A percentile compares a stretch with the other conserved stretches of the same genome.
Conservation (phyloP, 2,797 vertebrate genomes). For the Triplophysa yarkandensis region DNA sequence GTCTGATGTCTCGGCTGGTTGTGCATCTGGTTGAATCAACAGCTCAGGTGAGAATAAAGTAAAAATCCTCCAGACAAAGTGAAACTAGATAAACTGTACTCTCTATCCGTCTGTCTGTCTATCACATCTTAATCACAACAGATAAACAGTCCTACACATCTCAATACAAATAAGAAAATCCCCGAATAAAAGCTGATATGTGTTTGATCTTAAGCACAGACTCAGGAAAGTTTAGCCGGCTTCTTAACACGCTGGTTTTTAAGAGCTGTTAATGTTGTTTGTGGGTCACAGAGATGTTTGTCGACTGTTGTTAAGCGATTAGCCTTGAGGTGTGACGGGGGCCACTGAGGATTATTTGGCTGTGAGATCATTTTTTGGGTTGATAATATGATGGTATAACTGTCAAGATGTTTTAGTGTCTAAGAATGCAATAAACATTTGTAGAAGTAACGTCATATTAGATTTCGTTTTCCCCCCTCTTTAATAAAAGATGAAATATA, state of each 20-base stretch:
- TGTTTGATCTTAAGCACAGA: background rate
- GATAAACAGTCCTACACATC: slow-evolving; percentile 25
- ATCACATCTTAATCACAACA: background rate
- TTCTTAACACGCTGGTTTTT: slow-evolving; percentile 17
- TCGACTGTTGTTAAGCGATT: slow-evolving; percentile 39
- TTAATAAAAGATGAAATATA: too few relatives aligned
- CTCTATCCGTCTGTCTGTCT: background rate
- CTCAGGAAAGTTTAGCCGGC: slow-evolving; percentile 23
- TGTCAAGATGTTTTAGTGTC: background rate
- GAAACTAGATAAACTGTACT: slow-evolving; percentile 19
- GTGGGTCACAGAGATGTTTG: slow-evolving; percentile 45
- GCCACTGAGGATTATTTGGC: background rate
- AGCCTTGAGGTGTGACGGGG: slow-evolving; percentile 33
- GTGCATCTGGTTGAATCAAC: slow-evolving; percentile 68
- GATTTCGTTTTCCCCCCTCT: too few relatives aligned
- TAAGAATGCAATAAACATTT: too few relatives aligned
- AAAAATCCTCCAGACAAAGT: slow-evolving; percentile 14
- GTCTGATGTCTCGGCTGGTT: slow-evolving; percentile 82
- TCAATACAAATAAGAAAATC: slow-evolving; percentile 8
- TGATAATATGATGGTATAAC: background rate
- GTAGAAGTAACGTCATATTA: background rate
- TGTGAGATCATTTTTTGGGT: background rate
- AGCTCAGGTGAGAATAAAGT: slow-evolving; percentile 78
- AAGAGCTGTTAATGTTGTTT: slow-evolving; percentile 42
- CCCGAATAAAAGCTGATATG: background rate